phyloP scores from a whole-genome alignment of 2,797 vertebrate species.

The Sphenodon punctatus region DNA sequence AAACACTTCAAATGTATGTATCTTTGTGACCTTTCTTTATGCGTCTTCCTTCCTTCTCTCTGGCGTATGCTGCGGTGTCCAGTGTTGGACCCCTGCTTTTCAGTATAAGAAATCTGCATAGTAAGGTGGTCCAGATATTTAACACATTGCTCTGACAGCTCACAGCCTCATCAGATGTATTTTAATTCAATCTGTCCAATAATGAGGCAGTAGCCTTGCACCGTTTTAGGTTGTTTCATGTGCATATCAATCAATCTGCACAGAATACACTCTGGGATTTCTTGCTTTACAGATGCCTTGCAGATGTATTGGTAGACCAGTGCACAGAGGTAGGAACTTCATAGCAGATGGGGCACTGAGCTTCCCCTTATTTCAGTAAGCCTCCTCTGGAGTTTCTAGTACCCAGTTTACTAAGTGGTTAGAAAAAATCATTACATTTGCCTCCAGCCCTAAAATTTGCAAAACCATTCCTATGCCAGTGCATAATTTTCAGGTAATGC shows the following conservation, averaged over 20 bases:
- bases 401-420: too few species aligned
- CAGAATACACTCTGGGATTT: background rate
- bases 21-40: background rate
- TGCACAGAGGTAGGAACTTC: too few species aligned
- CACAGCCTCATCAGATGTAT: background rate
- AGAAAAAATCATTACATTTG: too few species aligned
- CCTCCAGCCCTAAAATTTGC: too few species aligned
- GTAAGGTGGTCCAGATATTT: background rate
- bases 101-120: background rate
- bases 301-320: background rate
- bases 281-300: background rate
- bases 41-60: background rate
- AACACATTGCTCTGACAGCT: slow-evolving; percentile 5
- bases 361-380: too few species aligned
- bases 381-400: too few species aligned
- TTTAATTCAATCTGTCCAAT: slow-evolving; percentile 15
- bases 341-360: too few species aligned
- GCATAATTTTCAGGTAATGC: background rate
- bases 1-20: background rate
- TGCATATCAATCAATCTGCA: background rate
- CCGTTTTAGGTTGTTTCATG: background rate
- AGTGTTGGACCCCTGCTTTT: background rate
- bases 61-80: background rate
- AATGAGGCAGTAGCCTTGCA: background rate
- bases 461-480: too few species aligned